Conservation (phyloP, 2,888 invertebrate species). For the Chrysolina americana region DNA sequence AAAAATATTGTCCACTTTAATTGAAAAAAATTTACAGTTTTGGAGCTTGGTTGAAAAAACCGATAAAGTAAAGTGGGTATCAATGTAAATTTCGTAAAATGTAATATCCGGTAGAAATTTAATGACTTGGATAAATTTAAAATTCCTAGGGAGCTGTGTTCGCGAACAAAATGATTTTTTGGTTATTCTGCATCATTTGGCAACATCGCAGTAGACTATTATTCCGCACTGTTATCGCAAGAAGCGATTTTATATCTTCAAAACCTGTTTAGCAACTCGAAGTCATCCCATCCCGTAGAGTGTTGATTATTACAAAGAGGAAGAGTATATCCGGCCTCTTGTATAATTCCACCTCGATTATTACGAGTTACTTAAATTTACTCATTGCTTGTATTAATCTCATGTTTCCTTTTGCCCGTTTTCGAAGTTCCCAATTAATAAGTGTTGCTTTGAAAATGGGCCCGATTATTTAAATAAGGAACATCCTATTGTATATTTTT, state of each 20-base stretch:
- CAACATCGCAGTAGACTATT: slow-evolving; percentile 19
- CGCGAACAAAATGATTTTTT: neutral
- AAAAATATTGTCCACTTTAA: too few relatives aligned
- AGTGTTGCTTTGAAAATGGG: slow-evolving; percentile 28
- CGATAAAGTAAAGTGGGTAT: too few relatives aligned
- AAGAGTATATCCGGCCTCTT: slow-evolving; percentile 44
- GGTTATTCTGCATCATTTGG: slow-evolving; percentile 10
- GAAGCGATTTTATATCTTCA: slow-evolving; percentile 43
- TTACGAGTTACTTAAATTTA: slow-evolving; percentile 29
- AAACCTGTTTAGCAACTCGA: slow-evolving; percentile 49
- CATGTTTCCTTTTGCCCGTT: slow-evolving; percentile 16
- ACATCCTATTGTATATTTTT: slow-evolving; percentile 26
- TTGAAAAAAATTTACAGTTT: too few relatives aligned
- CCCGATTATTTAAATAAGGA: slow-evolving; percentile 31
- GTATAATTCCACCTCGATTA: slow-evolving; percentile 32
- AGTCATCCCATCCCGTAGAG: slow-evolving; percentile 37
- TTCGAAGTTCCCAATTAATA: slow-evolving; percentile 26
- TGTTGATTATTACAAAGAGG: slow-evolving; percentile 47
- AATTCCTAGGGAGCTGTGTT: neutral
- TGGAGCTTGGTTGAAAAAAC: too few relatives aligned
- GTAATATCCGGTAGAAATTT: too few relatives aligned
- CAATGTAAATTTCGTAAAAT: too few relatives aligned
- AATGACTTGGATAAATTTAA: too few relatives aligned
- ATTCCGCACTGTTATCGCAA: slow-evolving; percentile 23
- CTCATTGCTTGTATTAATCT: slow-evolving; percentile 15